Base-by-base conservation (phyloP, 2,797 vertebrate species). In the Pangasius sanitwongsei region DNA sequence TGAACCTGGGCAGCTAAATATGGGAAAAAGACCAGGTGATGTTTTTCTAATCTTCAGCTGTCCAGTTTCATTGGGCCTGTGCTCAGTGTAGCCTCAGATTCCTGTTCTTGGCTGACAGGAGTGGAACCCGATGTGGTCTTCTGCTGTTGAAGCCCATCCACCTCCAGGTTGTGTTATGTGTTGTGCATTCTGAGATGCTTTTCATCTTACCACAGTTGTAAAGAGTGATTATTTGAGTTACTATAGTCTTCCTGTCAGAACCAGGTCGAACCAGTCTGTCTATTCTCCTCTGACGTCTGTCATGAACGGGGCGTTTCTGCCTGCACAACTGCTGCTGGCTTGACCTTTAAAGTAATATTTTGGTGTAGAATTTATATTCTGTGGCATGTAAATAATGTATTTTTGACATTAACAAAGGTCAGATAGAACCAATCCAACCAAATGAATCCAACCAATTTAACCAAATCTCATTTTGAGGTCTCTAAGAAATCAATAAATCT, bases 1-100 rank as follows among this genome's bases (percentile, higher is more conserved):
- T 59, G 61, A 67, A 15, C 34, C 34, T 41, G 15, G 4, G 28
- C 7, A 48, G 25, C 41, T 31, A 28, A 83, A 16, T 25, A 28
- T 48, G 59, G 28, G 82, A 67, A 83, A 83, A 83, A 65, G 41
- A 67, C 41, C 41, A 65, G 61, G 28, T 65, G 57, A 44, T n/a
- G 5, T 28, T 83, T n/a, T 28, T 16, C 55, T 83, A 15, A 63
- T 61, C 80, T 63, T 61, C 2, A 41, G 1, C 59, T 61, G 4
- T 63, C 37, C 5, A 28, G 34, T 44, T 83, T n/a, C 34, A 0
- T 37, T 13, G 34, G 61, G 6, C 34, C 11, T 82, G 55, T 41
- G 6, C 78, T 59, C 18, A 59, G n/a, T 25, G 31, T 59, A 41
- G 57, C 55, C 34, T 59, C 34, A 41, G 80, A 13, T 59, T 83